phyloP scores from a whole-genome alignment of 2,888 invertebrate genomes.

The Synergus itoensis region DNA sequence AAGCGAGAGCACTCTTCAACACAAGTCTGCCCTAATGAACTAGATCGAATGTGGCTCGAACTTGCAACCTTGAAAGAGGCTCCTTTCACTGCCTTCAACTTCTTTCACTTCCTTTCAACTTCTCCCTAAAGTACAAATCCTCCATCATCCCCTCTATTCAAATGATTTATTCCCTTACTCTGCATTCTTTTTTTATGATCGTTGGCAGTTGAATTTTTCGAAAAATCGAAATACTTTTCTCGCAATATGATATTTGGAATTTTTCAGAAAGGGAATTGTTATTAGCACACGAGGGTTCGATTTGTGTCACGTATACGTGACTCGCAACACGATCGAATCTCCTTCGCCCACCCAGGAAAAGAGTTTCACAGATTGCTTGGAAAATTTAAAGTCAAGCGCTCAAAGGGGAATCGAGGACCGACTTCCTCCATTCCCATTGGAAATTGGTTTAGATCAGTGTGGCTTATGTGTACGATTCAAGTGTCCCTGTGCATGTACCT shows the following conservation, averaged over 20 bases:
- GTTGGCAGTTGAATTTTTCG: not conserved
- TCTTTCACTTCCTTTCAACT: no score
- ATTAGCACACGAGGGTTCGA: conserved; percentile 14
- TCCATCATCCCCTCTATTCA: not conserved
- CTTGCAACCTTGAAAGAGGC: conserved; percentile 5
- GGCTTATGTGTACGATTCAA: conserved; percentile 33
- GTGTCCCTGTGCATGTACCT: not conserved
- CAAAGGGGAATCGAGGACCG: conserved; percentile 61
- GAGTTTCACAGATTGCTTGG: conserved; percentile 60
- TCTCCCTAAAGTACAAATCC: not conserved
- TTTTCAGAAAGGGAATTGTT: conserved; percentile 24
- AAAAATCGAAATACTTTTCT: not conserved
- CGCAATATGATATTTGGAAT: conserved; percentile 6
- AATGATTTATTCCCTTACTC: not conserved
- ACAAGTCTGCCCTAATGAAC: conserved; percentile 37
- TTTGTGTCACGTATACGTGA: conserved; percentile 37
- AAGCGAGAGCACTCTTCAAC: conserved; percentile 40
- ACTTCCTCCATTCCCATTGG: conserved; percentile 57
- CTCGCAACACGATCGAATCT: conserved; percentile 40
- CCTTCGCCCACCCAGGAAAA: conserved; percentile 42
- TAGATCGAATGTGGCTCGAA: conserved; percentile 32
- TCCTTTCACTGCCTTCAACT: not conserved
- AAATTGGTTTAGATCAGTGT: conserved; percentile 60
- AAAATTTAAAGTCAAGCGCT: conserved; percentile 64
- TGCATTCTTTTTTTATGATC: no score